These are phyloP conservation scores for Lithophane ornitopus DNA, from an alignment of 2,888 invertebrate genomes.

Conservation along the genomic window DNA sequence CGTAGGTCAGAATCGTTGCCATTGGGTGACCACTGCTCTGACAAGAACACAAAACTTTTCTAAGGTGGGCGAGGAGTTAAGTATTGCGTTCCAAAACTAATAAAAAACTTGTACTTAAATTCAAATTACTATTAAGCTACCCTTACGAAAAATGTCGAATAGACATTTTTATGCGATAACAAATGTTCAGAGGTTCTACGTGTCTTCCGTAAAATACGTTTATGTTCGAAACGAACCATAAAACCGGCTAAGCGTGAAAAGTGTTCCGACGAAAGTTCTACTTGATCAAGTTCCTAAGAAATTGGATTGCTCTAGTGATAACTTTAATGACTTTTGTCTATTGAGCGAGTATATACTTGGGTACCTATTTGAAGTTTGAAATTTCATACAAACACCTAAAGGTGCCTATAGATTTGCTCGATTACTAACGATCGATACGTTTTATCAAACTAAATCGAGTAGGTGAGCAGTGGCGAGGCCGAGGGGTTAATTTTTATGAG, in stretches of 20 bases:
- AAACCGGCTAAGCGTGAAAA: constrained; percentile 65
- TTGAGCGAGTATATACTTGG: neutral
- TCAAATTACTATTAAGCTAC: neutral
- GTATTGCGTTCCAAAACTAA: neutral
- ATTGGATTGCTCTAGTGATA: constrained; percentile 54
- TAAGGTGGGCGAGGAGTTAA: neutral
- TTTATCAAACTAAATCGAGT: neutral
- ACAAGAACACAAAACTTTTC: neutral
- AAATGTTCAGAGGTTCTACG: constrained; percentile 33
- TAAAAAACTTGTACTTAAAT: neutral
- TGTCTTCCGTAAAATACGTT: constrained; percentile 61
- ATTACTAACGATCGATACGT: neutral
- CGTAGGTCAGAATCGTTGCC: no score
- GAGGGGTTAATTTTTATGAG: no score
- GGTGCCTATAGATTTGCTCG: neutral
- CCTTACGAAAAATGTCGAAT: neutral
- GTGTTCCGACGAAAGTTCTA: constrained; percentile 55
- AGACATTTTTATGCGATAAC: constrained; percentile 34
- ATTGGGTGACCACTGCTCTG: no score
- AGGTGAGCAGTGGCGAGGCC: no score
- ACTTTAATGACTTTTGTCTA: constrained; percentile 28
- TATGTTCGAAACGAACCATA: constrained; percentile 65
- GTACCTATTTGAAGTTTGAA: neutral
- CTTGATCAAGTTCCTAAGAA: constrained; percentile 65
- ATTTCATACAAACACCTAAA: no score